phyloP scores from a whole-genome alignment of 2,113 vertebrate species.

The Mirounga angustirostris region DNA sequence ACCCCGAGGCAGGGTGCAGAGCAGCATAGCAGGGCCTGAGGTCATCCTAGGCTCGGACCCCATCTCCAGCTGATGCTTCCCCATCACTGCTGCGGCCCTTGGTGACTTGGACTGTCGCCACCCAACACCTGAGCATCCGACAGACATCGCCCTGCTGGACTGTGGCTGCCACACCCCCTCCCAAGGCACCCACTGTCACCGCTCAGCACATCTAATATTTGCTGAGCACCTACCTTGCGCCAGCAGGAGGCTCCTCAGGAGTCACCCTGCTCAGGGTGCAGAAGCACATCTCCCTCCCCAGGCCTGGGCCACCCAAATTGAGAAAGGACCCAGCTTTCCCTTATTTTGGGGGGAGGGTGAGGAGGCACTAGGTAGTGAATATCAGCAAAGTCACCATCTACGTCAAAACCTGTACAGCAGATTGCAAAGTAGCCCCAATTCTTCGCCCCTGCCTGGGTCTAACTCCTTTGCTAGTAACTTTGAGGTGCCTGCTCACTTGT shows the following conservation, averaged over 20 bases:
- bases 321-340: background rate
- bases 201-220: background rate
- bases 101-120: background rate
- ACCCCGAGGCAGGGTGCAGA: background rate
- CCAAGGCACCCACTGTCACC: background rate
- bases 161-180: background rate
- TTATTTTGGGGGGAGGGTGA: background rate
- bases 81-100: background rate
- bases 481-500: background rate
- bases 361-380: background rate
- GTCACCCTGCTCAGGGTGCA: background rate
- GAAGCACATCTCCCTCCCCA: background rate
- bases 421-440: background rate
- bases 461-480: background rate
- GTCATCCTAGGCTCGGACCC: background rate
- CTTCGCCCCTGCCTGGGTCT: background rate
- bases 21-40: accelerated
- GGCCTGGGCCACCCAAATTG: background rate
- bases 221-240: background rate
- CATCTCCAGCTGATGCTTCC: background rate
- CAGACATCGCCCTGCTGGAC: background rate
- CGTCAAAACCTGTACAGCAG: background rate
- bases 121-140: background rate
- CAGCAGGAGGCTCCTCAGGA: background rate
- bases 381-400: background rate